Evolutionary conservation across 1,140 invertebrate genomes (phyloP).

Genomic region (Hycleus cichorii): DNA sequence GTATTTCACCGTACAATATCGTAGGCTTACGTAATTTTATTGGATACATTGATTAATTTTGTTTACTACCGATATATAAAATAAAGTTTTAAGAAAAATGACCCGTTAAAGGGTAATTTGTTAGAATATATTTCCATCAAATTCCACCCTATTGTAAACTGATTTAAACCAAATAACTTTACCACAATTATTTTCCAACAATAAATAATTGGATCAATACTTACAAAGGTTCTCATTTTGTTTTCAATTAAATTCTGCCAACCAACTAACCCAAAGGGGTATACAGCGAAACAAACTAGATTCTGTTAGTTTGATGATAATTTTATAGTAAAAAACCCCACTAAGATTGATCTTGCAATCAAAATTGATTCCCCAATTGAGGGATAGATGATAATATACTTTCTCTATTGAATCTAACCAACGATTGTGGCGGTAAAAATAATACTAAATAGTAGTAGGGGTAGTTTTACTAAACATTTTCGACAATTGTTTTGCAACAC

Average conservation of each 20-base stretch:
- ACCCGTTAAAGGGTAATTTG: too few species aligned
- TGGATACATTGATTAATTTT: too few species aligned
- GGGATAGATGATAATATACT: constrained; percentile 16
- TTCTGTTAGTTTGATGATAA: constrained; percentile 3
- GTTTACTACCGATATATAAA: too few species aligned
- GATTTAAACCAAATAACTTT: too few species aligned
- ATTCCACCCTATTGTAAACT: too few species aligned
- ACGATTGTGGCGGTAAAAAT: background rate
- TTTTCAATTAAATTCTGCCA: background rate
- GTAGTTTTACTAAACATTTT: background rate
- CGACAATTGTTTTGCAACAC: background rate
- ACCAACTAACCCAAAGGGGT: constrained; percentile 1
- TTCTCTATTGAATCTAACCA: background rate
- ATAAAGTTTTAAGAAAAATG: too few species aligned
- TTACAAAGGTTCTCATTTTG: constrained; percentile 17
- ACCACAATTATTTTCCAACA: too few species aligned
- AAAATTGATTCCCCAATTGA: constrained; percentile 5
- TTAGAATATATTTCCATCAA: too few species aligned
- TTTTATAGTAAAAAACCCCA: constrained; percentile 13
- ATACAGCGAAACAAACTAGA: background rate
- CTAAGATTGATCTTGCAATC: constrained; percentile 7
- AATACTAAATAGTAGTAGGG: background rate
- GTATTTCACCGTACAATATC: too few species aligned
- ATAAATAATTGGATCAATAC: background rate
- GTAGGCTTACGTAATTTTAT: too few species aligned